A percentile compares a stretch with the other conserved stretches of the same genome.
Conservation (phyloP, 2,797 vertebrate species). For the Chaenodraco wilsoni region DNA sequence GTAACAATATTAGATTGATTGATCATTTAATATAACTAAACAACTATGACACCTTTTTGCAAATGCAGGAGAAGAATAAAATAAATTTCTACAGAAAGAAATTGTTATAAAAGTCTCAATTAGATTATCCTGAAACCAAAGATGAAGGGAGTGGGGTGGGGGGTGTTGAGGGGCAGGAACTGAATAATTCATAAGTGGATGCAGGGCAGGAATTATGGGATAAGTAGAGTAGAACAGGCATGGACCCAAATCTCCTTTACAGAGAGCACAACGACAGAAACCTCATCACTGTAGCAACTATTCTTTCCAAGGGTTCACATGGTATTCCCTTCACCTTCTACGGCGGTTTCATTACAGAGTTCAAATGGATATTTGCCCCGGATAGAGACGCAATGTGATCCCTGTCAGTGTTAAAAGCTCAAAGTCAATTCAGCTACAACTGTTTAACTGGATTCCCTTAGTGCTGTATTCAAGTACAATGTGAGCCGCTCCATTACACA, state of each 20-base stretch:
- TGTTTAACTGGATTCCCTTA: conserved; percentile 14
- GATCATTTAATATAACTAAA: conserved; percentile 1
- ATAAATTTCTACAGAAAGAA: conserved; percentile 17
- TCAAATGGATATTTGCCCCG: conserved; percentile 7
- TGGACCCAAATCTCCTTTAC: conserved; percentile 45
- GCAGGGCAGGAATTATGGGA: conserved; percentile 46
- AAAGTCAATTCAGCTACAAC: conserved; percentile 25
- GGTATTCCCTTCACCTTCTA: background rate
- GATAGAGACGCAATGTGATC: conserved; percentile 15
- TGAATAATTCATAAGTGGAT: conserved; percentile 55
- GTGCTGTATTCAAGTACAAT: background rate
- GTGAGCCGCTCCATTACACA: conserved; percentile 2
- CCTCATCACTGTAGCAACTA: background rate
- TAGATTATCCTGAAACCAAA: conserved; percentile 33
- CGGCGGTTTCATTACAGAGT: conserved; percentile 16
- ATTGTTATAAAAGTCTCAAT: conserved; percentile 20
- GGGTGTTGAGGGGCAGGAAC: background rate
- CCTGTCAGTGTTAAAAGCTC: conserved; percentile 15
- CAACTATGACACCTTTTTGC: background rate
- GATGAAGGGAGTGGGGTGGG: background rate
- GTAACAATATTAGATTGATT: background rate
- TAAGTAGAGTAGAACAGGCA: conserved; percentile 25
- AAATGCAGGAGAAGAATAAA: background rate
- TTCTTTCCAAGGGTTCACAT: conserved; percentile 19
- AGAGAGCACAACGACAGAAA: conserved; percentile 1